Evolutionary conservation across 2,113 vertebrate genomes (phyloP), one percentile per base, ranked within the genome.

Genomic region (Callaeas wilsoni): DNA sequence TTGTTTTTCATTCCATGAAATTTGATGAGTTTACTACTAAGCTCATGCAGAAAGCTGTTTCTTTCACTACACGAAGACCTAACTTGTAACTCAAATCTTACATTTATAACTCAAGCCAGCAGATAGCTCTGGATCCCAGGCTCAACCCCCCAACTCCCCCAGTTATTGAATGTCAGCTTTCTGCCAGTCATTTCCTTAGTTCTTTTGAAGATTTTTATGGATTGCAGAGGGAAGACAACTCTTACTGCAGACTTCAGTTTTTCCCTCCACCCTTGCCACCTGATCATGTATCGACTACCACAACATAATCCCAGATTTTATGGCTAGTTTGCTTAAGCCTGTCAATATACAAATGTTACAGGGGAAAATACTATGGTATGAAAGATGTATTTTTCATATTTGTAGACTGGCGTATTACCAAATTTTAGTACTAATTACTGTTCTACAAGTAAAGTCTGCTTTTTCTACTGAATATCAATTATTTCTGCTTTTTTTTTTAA

Each of bases 71-170:
- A 4, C 26, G 50, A 46, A 77, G 7, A 39, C 42, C 78, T 69
- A 50, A 39, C 16, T 14, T 33, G 9, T 71, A 86, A 55, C 41
- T 68, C 26, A 42, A 49, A 55, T 55, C 26, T 27, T 55, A 29
- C 4, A 46, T 30, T 59, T 67, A 0, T 44, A 78, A 69, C 27
- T 80, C 50, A 23, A 63, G 27, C 14, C 46, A 52, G 21, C 2
- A 21, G 19, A 15, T 9, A 69, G 32, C 22, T 27, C n/a, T 1
- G 22, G 37, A 87, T 17, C 35, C 25, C 52, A 62, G 35, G 29
- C 16, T 41, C 41, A 50, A 35, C 1, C 16, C 2, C 0, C 1
- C 4, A 41, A 11, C 8, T 25, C 5, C 20, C 9, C 17, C 60
- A 26, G 26, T 17, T 23, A 46, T 0, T 35, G 5, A 35, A 55